These are phyloP conservation scores for Zygogramma bicolorata DNA, from an alignment of 2,888 invertebrate species.

Conservation along the genomic window DNA sequence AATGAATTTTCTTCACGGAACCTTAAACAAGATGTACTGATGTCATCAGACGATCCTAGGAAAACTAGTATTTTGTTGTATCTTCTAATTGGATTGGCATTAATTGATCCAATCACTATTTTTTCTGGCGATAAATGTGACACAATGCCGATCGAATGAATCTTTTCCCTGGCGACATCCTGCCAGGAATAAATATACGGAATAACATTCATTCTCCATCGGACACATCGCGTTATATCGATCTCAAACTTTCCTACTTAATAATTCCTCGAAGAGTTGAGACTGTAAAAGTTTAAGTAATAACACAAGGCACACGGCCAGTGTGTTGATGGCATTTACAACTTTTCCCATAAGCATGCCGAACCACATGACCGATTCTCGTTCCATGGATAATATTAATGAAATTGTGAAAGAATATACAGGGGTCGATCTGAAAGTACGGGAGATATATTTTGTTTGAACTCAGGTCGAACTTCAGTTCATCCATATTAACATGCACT, in stretches of 20 bases:
- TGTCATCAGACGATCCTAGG: too few relatives aligned
- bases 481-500: too few relatives aligned
- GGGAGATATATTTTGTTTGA: too few relatives aligned
- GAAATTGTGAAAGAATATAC: not conserved
- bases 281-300: conserved; percentile 55
- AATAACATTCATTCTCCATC: not conserved
- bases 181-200: not conserved
- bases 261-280: not conserved
- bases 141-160: too few relatives aligned
- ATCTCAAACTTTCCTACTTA: not conserved
- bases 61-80: too few relatives aligned
- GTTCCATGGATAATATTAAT: not conserved
- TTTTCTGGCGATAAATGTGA: too few relatives aligned
- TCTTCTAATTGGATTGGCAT: too few relatives aligned
- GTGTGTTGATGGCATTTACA: conserved; percentile 60
- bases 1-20: too few relatives aligned
- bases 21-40: too few relatives aligned
- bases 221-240: not conserved
- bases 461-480: too few relatives aligned
- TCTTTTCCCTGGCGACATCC: not conserved
- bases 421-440: too few relatives aligned
- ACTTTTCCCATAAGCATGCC: conserved; percentile 41
- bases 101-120: too few relatives aligned
- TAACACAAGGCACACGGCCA: conserved; percentile 59
- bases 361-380: not conserved